Conservation (phyloP, 2,888 invertebrate genomes). For the Campaea margaritaria region DNA sequence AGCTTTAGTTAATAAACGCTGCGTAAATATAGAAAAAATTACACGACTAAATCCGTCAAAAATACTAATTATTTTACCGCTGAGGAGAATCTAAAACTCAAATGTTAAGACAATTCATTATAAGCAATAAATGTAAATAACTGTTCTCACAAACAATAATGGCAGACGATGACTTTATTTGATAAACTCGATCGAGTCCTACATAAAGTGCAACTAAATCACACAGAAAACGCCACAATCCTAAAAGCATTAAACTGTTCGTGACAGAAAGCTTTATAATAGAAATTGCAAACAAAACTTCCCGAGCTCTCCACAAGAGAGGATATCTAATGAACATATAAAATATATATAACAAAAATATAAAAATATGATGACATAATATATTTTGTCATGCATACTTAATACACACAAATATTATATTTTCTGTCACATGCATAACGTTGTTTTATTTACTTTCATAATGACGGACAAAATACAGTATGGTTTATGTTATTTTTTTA, state of each 20-base stretch:
- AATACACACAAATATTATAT: slow-evolving; percentile 55
- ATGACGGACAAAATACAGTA: slow-evolving; percentile 21
- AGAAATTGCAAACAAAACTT: slow-evolving; percentile 68
- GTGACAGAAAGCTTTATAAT: slow-evolving; percentile 76
- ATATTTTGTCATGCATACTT: slow-evolving; percentile 69
- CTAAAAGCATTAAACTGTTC: slow-evolving; percentile 61
- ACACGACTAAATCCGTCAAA: neutral
- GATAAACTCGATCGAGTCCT: slow-evolving; percentile 33
- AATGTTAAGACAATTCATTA: slow-evolving; percentile 30
- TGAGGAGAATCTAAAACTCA: slow-evolving; percentile 45
- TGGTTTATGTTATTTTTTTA: slow-evolving; percentile 5
- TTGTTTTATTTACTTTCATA: slow-evolving; percentile 30
- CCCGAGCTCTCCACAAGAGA: slow-evolving; percentile 85
- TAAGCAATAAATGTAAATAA: slow-evolving; percentile 42
- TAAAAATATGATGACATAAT: slow-evolving; percentile 59
- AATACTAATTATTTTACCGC: neutral
- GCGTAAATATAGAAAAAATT: too few species aligned
- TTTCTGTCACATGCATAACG: slow-evolving; percentile 75
- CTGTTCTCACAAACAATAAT: slow-evolving; percentile 18
- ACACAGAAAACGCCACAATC: slow-evolving; percentile 48
- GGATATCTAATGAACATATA: slow-evolving; percentile 58
- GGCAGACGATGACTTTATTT: slow-evolving; percentile 21
- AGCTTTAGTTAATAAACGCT: neutral
- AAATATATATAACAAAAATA: slow-evolving; percentile 52
- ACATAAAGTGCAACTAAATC: slow-evolving; percentile 59